Conservation (phyloP, 2,113 vertebrate species). For the Meles meles region DNA sequence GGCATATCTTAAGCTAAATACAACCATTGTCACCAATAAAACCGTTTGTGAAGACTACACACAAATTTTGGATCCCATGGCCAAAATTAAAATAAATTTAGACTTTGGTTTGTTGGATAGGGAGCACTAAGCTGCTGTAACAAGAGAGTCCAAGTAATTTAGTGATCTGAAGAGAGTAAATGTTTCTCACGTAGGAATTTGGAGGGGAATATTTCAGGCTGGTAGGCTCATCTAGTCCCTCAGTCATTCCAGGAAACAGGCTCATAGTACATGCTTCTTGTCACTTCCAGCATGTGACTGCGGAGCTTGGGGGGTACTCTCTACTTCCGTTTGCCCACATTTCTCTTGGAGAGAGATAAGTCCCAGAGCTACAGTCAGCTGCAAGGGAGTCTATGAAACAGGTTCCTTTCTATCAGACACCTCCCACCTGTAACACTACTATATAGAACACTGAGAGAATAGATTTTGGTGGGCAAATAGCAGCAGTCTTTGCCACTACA, state of each 20-base stretch:
- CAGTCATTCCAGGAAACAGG: no score
- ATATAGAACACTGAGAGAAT: neutral
- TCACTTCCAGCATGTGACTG: accelerated
- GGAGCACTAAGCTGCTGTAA: neutral
- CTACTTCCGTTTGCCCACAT: accelerated
- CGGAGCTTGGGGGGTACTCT: neutral
- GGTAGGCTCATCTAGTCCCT: neutral
- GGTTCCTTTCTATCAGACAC: neutral
- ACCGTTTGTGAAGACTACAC: neutral
- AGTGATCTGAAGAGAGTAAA: neutral
- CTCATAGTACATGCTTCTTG: neutral
- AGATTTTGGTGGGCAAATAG: neutral
- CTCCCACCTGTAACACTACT: neutral
- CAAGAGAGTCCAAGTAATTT: neutral
- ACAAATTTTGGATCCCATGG: neutral
- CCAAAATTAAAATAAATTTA: neutral
- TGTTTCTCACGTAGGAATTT: neutral
- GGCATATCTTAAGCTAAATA: neutral
- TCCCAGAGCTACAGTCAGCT: neutral
- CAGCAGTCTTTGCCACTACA: neutral
- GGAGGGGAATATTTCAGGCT: neutral
- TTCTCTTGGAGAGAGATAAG: neutral
- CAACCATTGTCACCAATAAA: neutral
- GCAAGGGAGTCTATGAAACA: neutral
- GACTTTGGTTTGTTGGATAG: neutral